Conservation (phyloP, 2,113 vertebrate species). For the Merops nubicus region DNA sequence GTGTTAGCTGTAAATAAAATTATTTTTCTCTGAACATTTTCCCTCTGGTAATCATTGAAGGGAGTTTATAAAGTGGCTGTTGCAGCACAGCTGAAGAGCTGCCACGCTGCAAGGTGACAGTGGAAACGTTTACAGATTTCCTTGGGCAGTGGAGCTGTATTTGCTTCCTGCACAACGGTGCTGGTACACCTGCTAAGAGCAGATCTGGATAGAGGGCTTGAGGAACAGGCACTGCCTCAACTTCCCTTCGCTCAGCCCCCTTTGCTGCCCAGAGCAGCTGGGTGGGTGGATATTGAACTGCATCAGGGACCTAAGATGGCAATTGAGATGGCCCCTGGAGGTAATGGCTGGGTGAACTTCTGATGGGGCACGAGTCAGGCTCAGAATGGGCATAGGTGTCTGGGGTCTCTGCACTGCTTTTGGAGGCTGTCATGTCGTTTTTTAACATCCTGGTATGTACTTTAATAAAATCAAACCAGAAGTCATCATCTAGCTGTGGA, state of each 20-base stretch:
- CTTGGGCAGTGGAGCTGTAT: neutral
- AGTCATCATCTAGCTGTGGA: neutral
- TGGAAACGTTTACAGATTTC: neutral
- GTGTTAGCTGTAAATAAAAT: constrained; percentile 37
- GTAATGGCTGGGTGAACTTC: neutral
- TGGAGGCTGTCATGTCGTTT: neutral
- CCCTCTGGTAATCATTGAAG: neutral
- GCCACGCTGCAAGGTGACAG: neutral
- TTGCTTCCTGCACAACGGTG: neutral
- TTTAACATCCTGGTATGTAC: neutral
- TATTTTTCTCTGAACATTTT: neutral
- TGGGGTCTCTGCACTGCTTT: neutral
- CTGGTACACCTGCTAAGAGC: neutral
- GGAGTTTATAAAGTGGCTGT: neutral
- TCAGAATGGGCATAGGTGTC: neutral
- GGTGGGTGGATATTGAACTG: neutral
- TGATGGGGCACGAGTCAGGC: neutral
- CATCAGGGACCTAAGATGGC: neutral
- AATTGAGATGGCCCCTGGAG: neutral
- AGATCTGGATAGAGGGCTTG: neutral
- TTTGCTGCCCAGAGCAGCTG: neutral
- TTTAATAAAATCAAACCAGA: neutral
- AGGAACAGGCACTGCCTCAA: neutral
- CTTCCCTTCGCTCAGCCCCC: neutral
- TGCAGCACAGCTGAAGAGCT: neutral